Percentiles rank a stretch among this genome's conserved stretches.
Conservation (phyloP, 2,113 vertebrate species). For the Pomatorhinus ruficollis region DNA sequence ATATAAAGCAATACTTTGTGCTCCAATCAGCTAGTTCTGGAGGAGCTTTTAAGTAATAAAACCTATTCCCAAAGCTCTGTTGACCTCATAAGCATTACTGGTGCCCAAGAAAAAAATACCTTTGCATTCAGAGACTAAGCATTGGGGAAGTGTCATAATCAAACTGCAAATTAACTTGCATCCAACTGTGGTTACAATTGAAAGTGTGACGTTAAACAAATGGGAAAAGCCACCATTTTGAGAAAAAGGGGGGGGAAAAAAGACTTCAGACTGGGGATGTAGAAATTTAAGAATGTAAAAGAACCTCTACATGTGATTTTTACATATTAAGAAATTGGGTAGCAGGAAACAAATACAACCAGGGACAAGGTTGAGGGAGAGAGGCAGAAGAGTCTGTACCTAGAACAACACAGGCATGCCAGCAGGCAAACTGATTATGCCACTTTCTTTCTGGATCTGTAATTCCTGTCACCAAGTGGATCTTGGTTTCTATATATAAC, state of each 20-base stretch:
- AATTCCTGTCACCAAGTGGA: not conserved
- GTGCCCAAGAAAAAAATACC: not conserved
- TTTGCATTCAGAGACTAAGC: not conserved
- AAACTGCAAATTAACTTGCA: not conserved
- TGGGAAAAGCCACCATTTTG: not conserved
- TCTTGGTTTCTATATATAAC: not conserved
- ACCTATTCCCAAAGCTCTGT: not conserved
- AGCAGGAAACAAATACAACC: not conserved
- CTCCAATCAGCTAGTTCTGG: not conserved
- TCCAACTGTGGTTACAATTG: not conserved
- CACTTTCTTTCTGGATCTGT: not conserved
- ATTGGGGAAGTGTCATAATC: not conserved
- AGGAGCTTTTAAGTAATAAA: slow-evolving; percentile 33
- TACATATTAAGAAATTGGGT: not conserved
- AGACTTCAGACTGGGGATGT: not conserved
- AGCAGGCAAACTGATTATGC: not conserved
- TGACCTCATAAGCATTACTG: not conserved
- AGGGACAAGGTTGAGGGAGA: not conserved
- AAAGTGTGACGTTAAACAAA: not conserved
- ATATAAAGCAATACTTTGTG: not conserved
- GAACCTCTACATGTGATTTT: not conserved
- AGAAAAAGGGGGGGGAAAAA: fast-evolving
- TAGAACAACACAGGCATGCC: not conserved
- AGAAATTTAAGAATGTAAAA: not conserved
- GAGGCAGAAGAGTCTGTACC: not conserved